Conservation (phyloP, 2,888 invertebrate genomes). For the Chrysomela aeneicollis region DNA sequence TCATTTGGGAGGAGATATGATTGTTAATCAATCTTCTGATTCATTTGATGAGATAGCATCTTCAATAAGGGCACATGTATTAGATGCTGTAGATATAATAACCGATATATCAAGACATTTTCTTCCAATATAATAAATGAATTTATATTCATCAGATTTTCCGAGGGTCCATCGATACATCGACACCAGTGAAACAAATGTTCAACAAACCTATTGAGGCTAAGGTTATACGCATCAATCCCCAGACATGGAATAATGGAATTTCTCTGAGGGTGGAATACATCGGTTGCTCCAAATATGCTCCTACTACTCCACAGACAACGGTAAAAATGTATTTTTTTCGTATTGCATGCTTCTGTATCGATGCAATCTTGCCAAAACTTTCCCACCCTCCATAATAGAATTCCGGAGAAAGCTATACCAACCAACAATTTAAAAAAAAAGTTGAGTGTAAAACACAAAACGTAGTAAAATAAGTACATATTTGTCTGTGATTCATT, state of each 20-base stretch:
- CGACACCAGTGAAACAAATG: slow-evolving; percentile 68
- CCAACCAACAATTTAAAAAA: too few species aligned
- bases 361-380: too few species aligned
- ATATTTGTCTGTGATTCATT: too few species aligned
- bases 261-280: slow-evolving; percentile 74
- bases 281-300: slow-evolving; percentile 70
- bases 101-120: neutral
- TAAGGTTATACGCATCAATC: slow-evolving; percentile 73
- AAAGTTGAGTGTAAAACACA: too few species aligned
- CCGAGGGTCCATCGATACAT: slow-evolving; percentile 73
- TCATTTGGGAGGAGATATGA: too few species aligned
- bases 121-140: neutral
- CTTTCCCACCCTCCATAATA: too few species aligned
- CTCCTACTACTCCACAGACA: slow-evolving; percentile 31
- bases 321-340: slow-evolving; percentile 36
- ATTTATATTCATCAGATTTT: slow-evolving; percentile 65
- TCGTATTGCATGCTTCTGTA: too few species aligned
- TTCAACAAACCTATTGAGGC: slow-evolving; percentile 80
- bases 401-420: too few species aligned
- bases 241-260: slow-evolving; percentile 76
- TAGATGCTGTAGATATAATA: slow-evolving; percentile 3
- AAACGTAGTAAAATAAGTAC: too few species aligned
- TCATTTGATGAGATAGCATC: too few species aligned
- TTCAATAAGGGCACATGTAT: too few species aligned
- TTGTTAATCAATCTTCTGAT: too few species aligned